These are phyloP conservation scores for Cyclophora punctaria DNA, from an alignment of 2,888 invertebrate species.

Conservation along the genomic window DNA sequence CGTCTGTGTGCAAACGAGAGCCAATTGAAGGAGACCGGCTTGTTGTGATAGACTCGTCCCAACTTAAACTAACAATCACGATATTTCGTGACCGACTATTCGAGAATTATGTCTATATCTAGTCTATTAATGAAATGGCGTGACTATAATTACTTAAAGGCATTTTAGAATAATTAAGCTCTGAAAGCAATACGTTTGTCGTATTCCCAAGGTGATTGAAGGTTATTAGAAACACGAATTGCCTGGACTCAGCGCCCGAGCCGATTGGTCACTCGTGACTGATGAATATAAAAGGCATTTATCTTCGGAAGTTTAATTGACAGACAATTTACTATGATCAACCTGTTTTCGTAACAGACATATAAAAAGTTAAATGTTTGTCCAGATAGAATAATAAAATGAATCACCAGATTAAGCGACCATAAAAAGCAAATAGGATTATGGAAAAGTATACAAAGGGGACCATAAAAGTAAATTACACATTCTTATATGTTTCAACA, in stretches of 20 bases:
- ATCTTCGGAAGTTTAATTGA: conserved; percentile 2
- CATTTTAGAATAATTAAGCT: conserved; percentile 5
- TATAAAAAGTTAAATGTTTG: no score
- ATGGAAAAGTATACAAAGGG: no score
- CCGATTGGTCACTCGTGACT: conserved; percentile 21
- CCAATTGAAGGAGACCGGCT: conserved; percentile 46
- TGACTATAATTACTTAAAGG: conserved; percentile 15
- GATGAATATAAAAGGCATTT: conserved; percentile 9
- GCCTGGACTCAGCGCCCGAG: conserved; percentile 22
- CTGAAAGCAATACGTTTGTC: conserved; percentile 7
- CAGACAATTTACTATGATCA: neutral
- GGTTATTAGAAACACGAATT: conserved; percentile 33
- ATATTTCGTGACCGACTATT: conserved; percentile 30
- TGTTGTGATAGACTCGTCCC: conserved; percentile 37
- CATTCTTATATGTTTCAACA: conserved; percentile 11
- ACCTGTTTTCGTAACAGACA: no score
- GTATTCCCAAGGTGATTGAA: conserved; percentile 33
- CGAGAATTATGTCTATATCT: conserved; percentile 15
- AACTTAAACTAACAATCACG: conserved; percentile 36
- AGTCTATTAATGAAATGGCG: conserved; percentile 23
- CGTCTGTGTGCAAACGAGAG: conserved; percentile 46
- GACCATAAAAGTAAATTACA: conserved; percentile 1
- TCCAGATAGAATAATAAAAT: neutral
- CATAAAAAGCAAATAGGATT: neutral
- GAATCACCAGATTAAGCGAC: conserved; percentile 3